Percentiles rank a stretch among this genome's conserved stretches.
Conservation (phyloP, 2,888 invertebrate genomes). For the Drosophila sordidula region DNA sequence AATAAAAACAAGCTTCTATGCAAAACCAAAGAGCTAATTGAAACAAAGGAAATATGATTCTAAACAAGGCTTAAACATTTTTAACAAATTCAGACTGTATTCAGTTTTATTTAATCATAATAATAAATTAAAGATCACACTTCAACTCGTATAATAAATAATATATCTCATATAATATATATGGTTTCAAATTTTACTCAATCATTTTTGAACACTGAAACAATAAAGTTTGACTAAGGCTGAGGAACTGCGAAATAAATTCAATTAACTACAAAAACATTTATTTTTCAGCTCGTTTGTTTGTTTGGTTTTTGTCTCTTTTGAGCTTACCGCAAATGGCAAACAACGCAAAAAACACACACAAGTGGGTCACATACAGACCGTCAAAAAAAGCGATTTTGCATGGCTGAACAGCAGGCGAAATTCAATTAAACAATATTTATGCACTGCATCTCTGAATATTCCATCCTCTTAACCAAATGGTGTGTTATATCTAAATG, state of each 20-base stretch:
- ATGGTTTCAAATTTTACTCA: too few species aligned
- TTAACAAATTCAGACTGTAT: too few species aligned
- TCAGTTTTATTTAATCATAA: too few species aligned
- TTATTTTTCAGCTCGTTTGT: slow-evolving; percentile 7
- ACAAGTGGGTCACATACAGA: background rate
- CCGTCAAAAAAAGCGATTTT: slow-evolving; percentile 15
- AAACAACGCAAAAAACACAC: slow-evolving; percentile 30
- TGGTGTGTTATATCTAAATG: too few species aligned
- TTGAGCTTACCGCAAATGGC: slow-evolving; percentile 30
- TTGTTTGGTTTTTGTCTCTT: slow-evolving; percentile 8
- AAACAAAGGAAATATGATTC: background rate
- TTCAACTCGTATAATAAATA: too few species aligned
- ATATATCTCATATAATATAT: too few species aligned
- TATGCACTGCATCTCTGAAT: slow-evolving; percentile 14
- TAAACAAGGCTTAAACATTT: too few species aligned
- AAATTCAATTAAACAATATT: slow-evolving; percentile 62
- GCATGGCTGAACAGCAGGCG: slow-evolving; percentile 41
- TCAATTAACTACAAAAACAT: slow-evolving; percentile 46
- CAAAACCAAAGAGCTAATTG: slow-evolving; percentile 6
- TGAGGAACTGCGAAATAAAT: slow-evolving; percentile 38
- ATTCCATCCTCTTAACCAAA: background rate
- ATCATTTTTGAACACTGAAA: background rate
- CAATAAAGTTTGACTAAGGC: background rate
- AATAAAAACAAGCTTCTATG: slow-evolving; percentile 10
- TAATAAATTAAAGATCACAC: too few species aligned